Evolutionary conservation across 2,888 invertebrate genomes (phyloP), one percentile per base, ranked within the genome.

Genomic region (Drosophila testacea): DNA sequence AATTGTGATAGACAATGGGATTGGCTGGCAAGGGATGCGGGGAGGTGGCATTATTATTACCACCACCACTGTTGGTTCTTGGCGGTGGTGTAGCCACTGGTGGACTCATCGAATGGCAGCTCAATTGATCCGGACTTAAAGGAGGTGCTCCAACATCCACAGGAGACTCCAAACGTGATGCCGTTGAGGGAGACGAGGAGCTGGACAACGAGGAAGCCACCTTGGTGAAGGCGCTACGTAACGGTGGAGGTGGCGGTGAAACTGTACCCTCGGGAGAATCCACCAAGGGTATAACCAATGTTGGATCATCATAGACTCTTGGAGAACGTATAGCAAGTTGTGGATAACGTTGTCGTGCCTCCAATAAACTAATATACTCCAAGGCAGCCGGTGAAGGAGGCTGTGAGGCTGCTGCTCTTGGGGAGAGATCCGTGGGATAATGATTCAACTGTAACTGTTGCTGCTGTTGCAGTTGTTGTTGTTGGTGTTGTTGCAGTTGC

Each of bases 151-250:
- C 95, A 7, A 96, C 95, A 77, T 91, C 91, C 74, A 95, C 80
- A 39, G 94, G 93, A 9, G 91, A 92, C 60, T 91, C 91, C 50
- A 81, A 90, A 57, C 69, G 92, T 36, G 83, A 86, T 3, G 82
- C 79, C 11, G 77, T 78, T 32, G 85, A 85, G 0, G 86, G 81
- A 5, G 84, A 88, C 7, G 83, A 81, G 0, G 85, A 85, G 11
- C 86, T 83, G 57, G 85, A 85, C 22, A 88, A 57, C 52, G 84
- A 88, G 13, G 90, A 87, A 41, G 89, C 79, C 11, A 97, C 97
- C 93, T 97, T 97, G 0, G 97, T 97, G 88, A 97, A 97, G 6
- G 97, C 97, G 93, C 97, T 97, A 86, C 95, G 95, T 52, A 90
- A 42, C 1, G 90, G 90, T 4, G 90, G 84, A 50, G 77, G 77